Conservation (phyloP, 2,888 invertebrate genomes). For the Drosophila limbata region DNA sequence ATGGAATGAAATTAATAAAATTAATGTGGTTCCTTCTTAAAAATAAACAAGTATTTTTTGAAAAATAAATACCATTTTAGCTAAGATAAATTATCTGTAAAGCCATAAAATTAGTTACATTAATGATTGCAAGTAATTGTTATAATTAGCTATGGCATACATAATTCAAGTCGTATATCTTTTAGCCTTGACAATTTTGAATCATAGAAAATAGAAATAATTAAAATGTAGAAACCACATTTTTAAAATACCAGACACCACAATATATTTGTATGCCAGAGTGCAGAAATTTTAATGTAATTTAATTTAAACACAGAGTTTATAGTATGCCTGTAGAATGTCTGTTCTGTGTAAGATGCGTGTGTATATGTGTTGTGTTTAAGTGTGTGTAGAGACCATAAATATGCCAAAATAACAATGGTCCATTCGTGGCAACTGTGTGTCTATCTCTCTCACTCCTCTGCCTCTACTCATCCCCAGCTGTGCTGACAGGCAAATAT, state of each 20-base stretch:
- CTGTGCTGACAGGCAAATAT: constrained; percentile 67
- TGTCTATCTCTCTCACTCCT: neutral
- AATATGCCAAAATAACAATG: constrained; percentile 75
- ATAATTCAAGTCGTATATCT: neutral
- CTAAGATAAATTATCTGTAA: neutral
- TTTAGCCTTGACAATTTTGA: constrained; percentile 31
- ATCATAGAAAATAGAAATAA: constrained; percentile 19
- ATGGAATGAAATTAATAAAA: too few species aligned
- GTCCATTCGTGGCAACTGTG: constrained; percentile 29
- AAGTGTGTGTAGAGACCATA: constrained; percentile 37
- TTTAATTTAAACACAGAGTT: constrained; percentile 64
- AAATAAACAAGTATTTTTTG: neutral
- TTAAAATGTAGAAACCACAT: constrained; percentile 37
- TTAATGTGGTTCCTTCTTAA: neutral
- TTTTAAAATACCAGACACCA: constrained; percentile 46
- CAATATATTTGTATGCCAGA: constrained; percentile 18
- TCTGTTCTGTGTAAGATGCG: constrained; percentile 14
- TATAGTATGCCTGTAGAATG: constrained; percentile 30
- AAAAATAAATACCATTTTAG: neutral
- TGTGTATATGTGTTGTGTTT: constrained; percentile 12
- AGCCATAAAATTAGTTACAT: neutral
- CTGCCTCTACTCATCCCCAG: constrained; percentile 11
- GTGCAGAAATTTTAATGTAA: constrained; percentile 60
- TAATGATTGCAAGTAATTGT: constrained; percentile 1
- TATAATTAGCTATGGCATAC: neutral